Evolutionary conservation across 2,797 vertebrate genomes (phyloP).

Genomic region (Lithobates sylvaticus): DNA sequence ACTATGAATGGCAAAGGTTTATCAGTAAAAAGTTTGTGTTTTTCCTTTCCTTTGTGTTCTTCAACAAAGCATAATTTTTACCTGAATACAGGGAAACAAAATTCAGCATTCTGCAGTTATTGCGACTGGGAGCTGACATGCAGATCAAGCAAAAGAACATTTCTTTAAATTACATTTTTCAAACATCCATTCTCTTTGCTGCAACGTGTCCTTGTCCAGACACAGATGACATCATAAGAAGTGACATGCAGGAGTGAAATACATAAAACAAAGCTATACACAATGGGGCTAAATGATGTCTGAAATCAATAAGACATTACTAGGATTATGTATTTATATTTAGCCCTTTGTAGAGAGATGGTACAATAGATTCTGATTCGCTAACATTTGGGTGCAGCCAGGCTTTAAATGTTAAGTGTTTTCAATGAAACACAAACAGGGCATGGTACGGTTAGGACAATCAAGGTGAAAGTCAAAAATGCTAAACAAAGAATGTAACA

Average conservation of each 20-base stretch:
- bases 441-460: background rate
- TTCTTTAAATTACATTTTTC: conserved; percentile 16
- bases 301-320: conserved; percentile 7
- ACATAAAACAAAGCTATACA: background rate
- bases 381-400: conserved; percentile 4
- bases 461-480: conserved; percentile 4
- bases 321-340: background rate
- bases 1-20: no score
- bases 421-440: background rate
- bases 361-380: background rate
- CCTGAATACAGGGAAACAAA: background rate
- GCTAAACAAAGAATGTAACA: background rate
- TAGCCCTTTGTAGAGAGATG: background rate
- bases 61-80: no score
- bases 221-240: conserved; percentile 4
- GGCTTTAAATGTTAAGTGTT: conserved; percentile 7
- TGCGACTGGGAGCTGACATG: background rate
- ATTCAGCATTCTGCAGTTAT: background rate
- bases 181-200: background rate
- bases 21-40: no score
- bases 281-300: background rate
- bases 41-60: no score
- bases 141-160: conserved; percentile 11
- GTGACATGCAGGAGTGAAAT: conserved; percentile 9
- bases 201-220: background rate